Evolutionary conservation across 2,888 invertebrate genomes (phyloP).

Genomic region (Hofmannophila pseudospretella): DNA sequence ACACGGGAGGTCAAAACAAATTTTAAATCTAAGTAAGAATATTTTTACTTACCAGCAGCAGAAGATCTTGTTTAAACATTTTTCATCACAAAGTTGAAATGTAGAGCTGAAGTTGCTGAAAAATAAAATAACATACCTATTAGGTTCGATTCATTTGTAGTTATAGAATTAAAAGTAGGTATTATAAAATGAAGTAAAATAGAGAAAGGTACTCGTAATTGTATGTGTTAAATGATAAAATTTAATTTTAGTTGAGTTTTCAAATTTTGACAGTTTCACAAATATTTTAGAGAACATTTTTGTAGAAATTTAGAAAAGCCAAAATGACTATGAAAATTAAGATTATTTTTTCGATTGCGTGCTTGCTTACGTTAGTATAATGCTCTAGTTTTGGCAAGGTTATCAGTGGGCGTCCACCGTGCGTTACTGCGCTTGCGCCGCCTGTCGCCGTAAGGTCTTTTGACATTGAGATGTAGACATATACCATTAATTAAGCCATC

Average conservation of each 20-base stretch:
- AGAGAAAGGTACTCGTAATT: too few relatives aligned
- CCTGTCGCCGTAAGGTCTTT: conserved; percentile 11
- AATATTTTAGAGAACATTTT: too few relatives aligned
- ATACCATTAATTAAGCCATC: too few relatives aligned
- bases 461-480: conserved; percentile 11
- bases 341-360: not conserved
- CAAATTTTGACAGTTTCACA: too few relatives aligned
- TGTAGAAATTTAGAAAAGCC: too few relatives aligned
- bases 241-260: too few relatives aligned
- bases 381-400: conserved; percentile 32
- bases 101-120: conserved; percentile 26
- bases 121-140: conserved; percentile 22
- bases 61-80: conserved; percentile 62
- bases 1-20: too few relatives aligned
- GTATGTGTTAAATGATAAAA: too few relatives aligned
- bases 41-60: conserved; percentile 55
- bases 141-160: too few relatives aligned
- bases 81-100: conserved; percentile 51
- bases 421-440: conserved; percentile 6
- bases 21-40: too few relatives aligned
- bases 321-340: not conserved
- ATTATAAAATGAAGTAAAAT: too few relatives aligned
- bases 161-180: too few relatives aligned
- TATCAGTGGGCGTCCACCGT: conserved; percentile 18
- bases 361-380: conserved; percentile 1